A percentile compares a stretch with the other conserved stretches of the same genome.
phyloP scores from a whole-genome alignment of 2,797 vertebrate genomes.

The Galago senegalensis region DNA sequence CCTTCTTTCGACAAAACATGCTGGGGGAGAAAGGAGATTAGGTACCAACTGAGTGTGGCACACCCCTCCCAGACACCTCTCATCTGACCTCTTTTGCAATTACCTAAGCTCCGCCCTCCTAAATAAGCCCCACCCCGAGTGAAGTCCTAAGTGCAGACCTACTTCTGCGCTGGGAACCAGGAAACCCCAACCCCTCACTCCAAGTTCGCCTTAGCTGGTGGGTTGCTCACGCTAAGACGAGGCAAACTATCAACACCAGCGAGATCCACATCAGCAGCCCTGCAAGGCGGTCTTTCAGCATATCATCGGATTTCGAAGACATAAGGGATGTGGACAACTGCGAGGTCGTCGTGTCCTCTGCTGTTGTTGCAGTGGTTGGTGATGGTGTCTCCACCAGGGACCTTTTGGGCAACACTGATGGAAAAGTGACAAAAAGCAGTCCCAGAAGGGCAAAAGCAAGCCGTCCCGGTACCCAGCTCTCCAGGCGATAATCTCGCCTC shows the following conservation, averaged over 20 bases:
- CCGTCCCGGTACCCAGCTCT: rapidly evolving
- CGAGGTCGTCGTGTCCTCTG: background rate
- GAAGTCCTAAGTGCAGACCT: background rate
- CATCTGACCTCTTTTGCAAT: background rate
- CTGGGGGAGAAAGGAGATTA: conserved; percentile 46
- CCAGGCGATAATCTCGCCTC: background rate
- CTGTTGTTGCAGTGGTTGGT: background rate
- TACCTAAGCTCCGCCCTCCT: background rate
- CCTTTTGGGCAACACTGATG: conserved; percentile 74
- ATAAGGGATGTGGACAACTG: rapidly evolving
- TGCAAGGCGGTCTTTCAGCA: background rate
- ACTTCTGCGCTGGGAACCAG: background rate
- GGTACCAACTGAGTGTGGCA: background rate
- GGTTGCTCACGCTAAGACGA: conserved; percentile 58
- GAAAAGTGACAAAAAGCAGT: background rate
- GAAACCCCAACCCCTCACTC: background rate
- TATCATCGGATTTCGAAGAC: background rate
- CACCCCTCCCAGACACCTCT: background rate
- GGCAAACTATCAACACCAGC: background rate
- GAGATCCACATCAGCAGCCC: conserved; percentile 33
- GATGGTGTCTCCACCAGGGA: background rate
- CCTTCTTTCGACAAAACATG: conserved; percentile 14
- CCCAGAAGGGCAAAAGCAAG: background rate
- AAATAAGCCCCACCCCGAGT: background rate
- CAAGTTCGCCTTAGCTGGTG: background rate